Percentiles rank a stretch among this genome's conserved stretches.
phyloP scores from a whole-genome alignment of 2,797 vertebrate genomes.

The Manis pentadactyla region DNA sequence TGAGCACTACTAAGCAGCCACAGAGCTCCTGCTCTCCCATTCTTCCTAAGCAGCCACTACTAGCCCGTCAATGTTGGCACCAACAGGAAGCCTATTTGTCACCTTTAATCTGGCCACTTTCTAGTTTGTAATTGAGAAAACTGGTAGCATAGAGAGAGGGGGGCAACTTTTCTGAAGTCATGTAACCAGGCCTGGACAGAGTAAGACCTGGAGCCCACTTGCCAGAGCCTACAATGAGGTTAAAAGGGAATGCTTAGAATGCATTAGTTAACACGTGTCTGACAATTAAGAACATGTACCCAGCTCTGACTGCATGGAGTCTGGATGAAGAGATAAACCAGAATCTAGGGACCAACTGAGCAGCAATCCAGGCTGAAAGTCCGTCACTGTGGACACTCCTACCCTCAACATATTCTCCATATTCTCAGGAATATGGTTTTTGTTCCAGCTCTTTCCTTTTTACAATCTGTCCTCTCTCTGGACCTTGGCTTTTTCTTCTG shows the following conservation, averaged over 20 bases:
- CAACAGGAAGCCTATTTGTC: neutral
- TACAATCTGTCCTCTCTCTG: neutral
- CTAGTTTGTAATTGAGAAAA: neutral
- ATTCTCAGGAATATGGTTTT: neutral
- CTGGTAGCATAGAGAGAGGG: neutral
- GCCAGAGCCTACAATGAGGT: neutral
- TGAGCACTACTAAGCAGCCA: neutral
- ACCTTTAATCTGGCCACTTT: neutral
- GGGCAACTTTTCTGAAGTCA: neutral
- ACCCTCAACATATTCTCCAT: neutral
- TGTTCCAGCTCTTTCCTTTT: neutral
- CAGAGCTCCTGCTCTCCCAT: neutral
- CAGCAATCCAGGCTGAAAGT: neutral
- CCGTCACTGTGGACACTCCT: neutral
- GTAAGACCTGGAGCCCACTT: neutral
- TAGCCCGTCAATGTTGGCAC: neutral
- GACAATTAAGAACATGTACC: neutral
- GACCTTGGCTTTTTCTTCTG: conserved; percentile 27
- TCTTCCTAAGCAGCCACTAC: neutral
- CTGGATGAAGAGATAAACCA: neutral
- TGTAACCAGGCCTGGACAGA: neutral
- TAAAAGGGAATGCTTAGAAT: neutral
- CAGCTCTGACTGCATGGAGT: neutral
- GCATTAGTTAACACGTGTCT: neutral
- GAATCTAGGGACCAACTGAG: neutral